A percentile compares a stretch with the other conserved stretches of the same genome.
phyloP scores from a whole-genome alignment of 2,888 invertebrate species.

The Protophormia terraenovae region DNA sequence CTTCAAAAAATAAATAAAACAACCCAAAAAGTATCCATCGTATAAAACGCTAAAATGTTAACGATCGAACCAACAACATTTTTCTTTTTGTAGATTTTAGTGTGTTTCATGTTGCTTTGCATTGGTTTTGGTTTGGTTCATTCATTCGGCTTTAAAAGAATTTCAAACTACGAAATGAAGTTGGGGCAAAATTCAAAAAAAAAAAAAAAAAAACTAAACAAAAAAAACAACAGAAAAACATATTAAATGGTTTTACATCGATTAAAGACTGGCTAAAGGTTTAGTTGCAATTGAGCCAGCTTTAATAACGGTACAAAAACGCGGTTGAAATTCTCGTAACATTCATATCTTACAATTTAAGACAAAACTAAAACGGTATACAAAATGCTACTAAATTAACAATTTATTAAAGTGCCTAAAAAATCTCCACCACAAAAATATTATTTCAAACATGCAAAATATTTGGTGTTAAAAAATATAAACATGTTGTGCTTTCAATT shows the following conservation, averaged over 20 bases:
- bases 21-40: constrained; percentile 20
- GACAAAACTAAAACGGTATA: background rate
- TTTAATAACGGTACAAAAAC: constrained; percentile 55
- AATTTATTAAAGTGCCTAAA: background rate
- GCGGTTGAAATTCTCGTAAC: constrained; percentile 24
- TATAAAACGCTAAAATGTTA: constrained; percentile 48
- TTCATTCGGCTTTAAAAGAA: constrained; percentile 49
- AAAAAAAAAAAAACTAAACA: background rate
- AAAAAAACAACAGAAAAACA: background rate
- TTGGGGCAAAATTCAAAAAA: constrained; percentile 36
- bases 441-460: background rate
- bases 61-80: constrained; percentile 50
- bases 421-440: background rate
- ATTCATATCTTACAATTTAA: background rate
- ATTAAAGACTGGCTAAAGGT: constrained; percentile 54
- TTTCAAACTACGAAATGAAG: constrained; percentile 49
- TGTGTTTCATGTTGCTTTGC: constrained; percentile 35
- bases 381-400: background rate
- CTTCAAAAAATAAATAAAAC: background rate
- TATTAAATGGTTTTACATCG: constrained; percentile 54
- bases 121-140: constrained; percentile 31
- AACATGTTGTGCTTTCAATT: background rate
- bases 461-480: background rate
- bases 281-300: constrained; percentile 65
- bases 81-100: background rate